Percentiles rank a stretch among this genome's conserved stretches.
phyloP scores from a whole-genome alignment of 37 sponge, comb jelly and placozoan genomes.

The Theonella swinhoei region DNA sequence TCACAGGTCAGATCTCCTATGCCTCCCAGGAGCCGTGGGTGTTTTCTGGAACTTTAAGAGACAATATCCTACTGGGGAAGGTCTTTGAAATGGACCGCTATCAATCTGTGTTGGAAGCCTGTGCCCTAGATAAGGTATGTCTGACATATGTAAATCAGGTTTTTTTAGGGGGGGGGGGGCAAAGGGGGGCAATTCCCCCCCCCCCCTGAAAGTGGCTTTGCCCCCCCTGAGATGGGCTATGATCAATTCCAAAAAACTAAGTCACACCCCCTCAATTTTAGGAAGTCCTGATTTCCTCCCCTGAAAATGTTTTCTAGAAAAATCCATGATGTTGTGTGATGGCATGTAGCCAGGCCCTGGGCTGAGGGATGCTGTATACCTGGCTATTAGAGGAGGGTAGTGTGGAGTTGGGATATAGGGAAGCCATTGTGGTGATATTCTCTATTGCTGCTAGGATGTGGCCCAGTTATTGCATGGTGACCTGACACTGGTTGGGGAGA shows the following conservation, averaged over 20 bases:
- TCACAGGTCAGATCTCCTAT: constrained; percentile 59
- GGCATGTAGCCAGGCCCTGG: not conserved
- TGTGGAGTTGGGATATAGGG: not conserved
- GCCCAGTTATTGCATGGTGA: constrained; percentile 72
- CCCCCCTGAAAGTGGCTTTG: no score
- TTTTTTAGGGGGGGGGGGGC: no score
- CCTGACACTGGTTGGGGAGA: constrained; percentile 86
- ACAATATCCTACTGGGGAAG: constrained; percentile 76
- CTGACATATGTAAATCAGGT: not conserved
- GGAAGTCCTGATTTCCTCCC: no score
- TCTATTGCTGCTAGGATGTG: no score
- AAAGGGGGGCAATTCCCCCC: no score
- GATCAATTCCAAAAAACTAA: no score
- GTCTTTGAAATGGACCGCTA: constrained; percentile 40
- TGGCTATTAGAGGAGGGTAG: not conserved
- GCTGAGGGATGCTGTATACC: no score
- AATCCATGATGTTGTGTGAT: not conserved
- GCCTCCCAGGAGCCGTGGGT: constrained; percentile 80
- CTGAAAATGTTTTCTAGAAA: no score
- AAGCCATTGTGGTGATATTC: no score
- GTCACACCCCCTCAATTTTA: no score
- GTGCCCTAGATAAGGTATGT: constrained; percentile 60
- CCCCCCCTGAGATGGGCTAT: no score
- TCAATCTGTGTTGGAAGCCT: constrained; percentile 51
- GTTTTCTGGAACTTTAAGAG: constrained; percentile 73